Percentiles rank a stretch among this genome's conserved stretches.
Conservation (phyloP, 2,113 vertebrate species). For the Nesoenas mayeri region DNA sequence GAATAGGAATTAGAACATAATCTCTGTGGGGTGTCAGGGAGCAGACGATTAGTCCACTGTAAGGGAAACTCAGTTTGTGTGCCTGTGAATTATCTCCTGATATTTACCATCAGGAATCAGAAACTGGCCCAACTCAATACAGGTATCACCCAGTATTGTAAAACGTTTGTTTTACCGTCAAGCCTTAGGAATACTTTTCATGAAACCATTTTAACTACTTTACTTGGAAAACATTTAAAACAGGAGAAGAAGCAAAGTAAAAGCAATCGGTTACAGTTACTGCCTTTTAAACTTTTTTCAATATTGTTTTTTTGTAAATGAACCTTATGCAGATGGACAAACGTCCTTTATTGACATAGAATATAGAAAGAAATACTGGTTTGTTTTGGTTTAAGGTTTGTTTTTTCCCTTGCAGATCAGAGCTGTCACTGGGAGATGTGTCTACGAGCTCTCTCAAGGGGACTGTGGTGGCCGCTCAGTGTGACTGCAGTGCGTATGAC, state of each 20-base stretch:
- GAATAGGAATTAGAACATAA: neutral
- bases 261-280: neutral
- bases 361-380: neutral
- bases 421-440: conserved; percentile 29
- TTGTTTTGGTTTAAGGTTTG: neutral
- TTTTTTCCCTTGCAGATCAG: conserved; percentile 9
- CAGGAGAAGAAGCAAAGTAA: neutral
- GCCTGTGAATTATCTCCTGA: neutral
- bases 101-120: neutral
- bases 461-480: conserved; percentile 1
- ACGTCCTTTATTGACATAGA: neutral
- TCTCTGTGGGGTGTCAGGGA: neutral
- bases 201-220: neutral
- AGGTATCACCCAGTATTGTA: neutral
- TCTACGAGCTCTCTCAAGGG: neutral
- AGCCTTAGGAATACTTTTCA: neutral
- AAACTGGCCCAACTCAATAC: neutral
- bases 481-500: conserved; percentile 28
- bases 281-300: neutral
- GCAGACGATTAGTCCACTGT: neutral
- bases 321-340: neutral
- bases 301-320: neutral
- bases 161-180: neutral
- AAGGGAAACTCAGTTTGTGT: neutral
- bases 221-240: neutral